Percentiles rank a stretch among this genome's conserved stretches.
phyloP scores from a whole-genome alignment of 2,113 vertebrate species.

The Varanus komodoensis region DNA sequence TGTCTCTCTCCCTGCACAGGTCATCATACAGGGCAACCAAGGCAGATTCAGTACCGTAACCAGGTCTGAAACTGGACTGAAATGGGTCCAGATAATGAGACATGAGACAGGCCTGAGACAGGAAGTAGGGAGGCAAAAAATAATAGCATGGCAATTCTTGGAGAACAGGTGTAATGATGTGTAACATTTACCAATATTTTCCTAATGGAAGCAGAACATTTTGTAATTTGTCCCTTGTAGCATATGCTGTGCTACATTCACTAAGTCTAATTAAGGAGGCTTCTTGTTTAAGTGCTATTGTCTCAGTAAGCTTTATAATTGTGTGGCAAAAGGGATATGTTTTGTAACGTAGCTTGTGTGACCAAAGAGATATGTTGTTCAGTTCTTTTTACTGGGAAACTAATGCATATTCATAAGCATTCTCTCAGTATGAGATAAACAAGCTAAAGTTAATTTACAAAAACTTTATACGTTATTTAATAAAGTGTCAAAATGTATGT shows the following conservation, averaged over 20 bases:
- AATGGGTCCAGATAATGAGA: background rate
- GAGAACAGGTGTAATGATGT: background rate
- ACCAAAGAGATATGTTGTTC: background rate
- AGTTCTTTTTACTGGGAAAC: no score
- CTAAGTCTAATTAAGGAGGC: background rate
- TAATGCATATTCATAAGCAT: no score
- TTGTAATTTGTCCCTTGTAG: background rate
- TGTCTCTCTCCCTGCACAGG: no score
- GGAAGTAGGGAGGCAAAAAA: background rate
- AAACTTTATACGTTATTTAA: slow-evolving; percentile 3
- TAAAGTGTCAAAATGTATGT: slow-evolving; percentile 10
- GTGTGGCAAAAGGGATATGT: background rate
- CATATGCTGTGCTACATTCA: background rate
- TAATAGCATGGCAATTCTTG: background rate
- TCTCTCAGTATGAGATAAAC: background rate
- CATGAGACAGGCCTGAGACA: no score
- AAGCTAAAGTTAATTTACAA: background rate
- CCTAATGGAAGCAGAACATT: background rate
- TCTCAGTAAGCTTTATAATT: background rate
- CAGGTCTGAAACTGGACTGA: no score
- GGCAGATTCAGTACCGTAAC: no score
- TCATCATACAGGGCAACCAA: no score
- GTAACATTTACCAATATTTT: background rate
- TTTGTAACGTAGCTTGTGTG: background rate
- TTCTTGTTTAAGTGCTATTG: background rate